phyloP scores from a whole-genome alignment of 2,888 invertebrate genomes.

The Aspidiotus rigidus region DNA sequence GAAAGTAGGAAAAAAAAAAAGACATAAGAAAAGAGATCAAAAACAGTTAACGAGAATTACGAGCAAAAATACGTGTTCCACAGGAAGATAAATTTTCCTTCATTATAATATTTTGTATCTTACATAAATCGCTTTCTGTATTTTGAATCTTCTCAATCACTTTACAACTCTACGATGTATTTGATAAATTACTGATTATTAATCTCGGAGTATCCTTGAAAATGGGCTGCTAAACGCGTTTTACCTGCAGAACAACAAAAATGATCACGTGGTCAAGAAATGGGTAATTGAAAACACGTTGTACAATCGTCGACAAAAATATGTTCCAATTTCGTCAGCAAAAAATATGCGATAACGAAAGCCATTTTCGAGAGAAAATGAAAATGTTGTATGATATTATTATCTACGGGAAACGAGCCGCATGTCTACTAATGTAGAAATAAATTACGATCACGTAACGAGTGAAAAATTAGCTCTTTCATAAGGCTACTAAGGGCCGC shows the following conservation, averaged over 20 bases:
- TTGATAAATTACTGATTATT: not conserved
- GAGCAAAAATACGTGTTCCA: not conserved
- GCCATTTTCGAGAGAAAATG: no score
- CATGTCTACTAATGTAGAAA: no score
- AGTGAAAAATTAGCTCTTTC: no score
- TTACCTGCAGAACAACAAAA: conserved; percentile 13
- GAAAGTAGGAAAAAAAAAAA: conserved; percentile 6
- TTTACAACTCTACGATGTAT: not conserved
- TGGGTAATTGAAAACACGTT: no score
- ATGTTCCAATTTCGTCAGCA: no score
- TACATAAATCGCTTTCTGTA: not conserved
- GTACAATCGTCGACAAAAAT: no score
- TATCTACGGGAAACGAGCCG: no score
- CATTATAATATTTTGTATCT: not conserved
- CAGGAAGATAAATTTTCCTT: conserved; percentile 5
- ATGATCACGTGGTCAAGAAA: not conserved
- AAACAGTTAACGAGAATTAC: not conserved
- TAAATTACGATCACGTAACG: no score
- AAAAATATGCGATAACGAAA: no score
- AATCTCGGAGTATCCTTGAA: conserved; percentile 25
- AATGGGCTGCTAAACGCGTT: conserved; percentile 28
- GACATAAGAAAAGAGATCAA: conserved; percentile 10
- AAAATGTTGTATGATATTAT: no score
- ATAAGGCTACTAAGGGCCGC: no score
- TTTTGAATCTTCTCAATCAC: not conserved